These are phyloP conservation scores for Opisthocomus hoazin DNA, from an alignment of 2,113 vertebrate genomes.

Conservation along the genomic window DNA sequence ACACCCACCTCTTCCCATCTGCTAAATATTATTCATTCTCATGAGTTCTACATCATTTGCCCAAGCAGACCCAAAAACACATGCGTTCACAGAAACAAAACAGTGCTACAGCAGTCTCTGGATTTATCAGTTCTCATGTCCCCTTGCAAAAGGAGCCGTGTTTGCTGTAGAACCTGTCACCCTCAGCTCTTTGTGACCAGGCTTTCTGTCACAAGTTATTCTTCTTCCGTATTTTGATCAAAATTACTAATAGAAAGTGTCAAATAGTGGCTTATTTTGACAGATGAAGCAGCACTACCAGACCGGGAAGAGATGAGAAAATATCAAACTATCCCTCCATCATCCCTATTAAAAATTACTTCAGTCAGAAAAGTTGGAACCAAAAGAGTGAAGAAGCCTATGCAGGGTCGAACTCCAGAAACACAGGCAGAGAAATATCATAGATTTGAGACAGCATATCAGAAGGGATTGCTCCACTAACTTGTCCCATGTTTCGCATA, in stretches of 20 bases:
- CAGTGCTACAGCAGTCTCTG: not conserved
- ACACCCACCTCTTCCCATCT: no score
- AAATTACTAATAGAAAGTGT: not conserved
- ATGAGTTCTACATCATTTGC: not conserved
- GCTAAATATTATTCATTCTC: no score
- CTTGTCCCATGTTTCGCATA: not conserved
- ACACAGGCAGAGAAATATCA: not conserved
- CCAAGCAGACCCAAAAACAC: not conserved
- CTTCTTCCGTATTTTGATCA: not conserved
- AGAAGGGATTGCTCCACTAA: not conserved
- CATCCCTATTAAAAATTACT: not conserved
- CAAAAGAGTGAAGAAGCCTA: not conserved
- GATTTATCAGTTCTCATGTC: not conserved
- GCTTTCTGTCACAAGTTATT: not conserved
- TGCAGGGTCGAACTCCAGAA: not conserved
- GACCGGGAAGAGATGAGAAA: not conserved
- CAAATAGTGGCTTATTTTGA: not conserved
- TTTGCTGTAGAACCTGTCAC: not conserved
- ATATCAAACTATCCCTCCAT: not conserved
- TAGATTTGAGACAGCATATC: accelerated
- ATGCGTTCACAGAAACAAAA: not conserved
- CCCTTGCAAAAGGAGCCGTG: not conserved
- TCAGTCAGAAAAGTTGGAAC: not conserved
- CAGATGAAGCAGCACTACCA: not conserved
- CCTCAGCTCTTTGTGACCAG: not conserved